These are phyloP conservation scores for Stenurella melanura DNA, from an alignment of 2,888 invertebrate genomes.

Conservation along the genomic window DNA sequence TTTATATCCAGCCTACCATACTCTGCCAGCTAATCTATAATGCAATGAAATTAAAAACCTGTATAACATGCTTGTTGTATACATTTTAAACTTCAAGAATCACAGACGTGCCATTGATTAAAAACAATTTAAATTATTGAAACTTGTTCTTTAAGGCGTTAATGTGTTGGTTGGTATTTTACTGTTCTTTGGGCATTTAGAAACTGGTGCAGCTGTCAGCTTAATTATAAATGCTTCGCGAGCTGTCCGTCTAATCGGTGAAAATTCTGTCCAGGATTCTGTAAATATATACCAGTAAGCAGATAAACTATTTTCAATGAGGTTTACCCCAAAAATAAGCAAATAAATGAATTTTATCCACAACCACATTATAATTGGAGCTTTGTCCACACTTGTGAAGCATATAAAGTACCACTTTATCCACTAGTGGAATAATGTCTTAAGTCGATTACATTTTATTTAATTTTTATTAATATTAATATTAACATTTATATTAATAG, in stretches of 20 bases:
- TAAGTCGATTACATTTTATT: too few relatives aligned
- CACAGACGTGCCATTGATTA: neutral
- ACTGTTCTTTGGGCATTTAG: neutral
- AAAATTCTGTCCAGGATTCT: too few relatives aligned
- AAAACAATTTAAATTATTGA: conserved; percentile 15
- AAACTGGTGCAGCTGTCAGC: neutral
- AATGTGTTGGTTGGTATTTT: conserved; percentile 10
- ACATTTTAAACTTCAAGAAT: conserved; percentile 1
- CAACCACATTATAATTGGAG: too few relatives aligned
- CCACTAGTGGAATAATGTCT: too few relatives aligned
- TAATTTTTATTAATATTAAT: too few relatives aligned
- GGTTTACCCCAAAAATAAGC: too few relatives aligned
- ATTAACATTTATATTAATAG: too few relatives aligned
- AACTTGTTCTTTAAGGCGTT: neutral
- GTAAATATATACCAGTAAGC: too few relatives aligned
- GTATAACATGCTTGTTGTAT: conserved; percentile 5
- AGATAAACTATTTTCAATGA: too few relatives aligned
- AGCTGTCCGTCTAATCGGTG: neutral
- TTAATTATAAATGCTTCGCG: neutral
- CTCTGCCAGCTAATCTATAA: conserved; percentile 4
- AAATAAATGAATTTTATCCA: too few relatives aligned
- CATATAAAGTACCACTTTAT: too few relatives aligned
- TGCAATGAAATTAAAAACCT: conserved; percentile 12
- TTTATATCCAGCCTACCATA: conserved; percentile 5
- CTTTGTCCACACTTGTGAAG: too few relatives aligned